Base-by-base conservation (phyloP, 2,113 vertebrate species). In the Gobiocypris rarus region DNA sequence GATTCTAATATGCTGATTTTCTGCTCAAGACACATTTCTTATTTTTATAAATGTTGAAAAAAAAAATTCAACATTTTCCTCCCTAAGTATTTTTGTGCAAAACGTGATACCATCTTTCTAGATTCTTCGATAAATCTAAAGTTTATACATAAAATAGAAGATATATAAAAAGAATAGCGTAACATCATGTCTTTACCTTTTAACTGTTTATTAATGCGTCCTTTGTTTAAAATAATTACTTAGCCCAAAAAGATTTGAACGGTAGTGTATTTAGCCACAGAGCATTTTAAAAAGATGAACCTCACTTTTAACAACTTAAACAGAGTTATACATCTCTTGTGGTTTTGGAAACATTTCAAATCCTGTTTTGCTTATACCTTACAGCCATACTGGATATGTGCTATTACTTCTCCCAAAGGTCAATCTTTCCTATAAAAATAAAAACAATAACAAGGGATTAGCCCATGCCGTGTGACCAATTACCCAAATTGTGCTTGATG, bases 361-460 rank as follows among this genome's bases (percentile, higher is more conserved):
- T 34, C 59, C n/a, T 34, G 2, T 70, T 15, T 67, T 50, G 17
- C 17, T 34, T 43, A 81, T 4, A 70, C 50, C 65, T 34, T 73
- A 26, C 63, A 70, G 50, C 17, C 65, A 17, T n/a, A 69, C 71
- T 79, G 61, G 28, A 81, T 63, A 11, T 69, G 45, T 38, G 79
- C 13, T 9, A 19, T 70, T 43, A 58, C n/a, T 6, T 15, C 52
- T 84, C 83, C 34, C 63, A 43, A 56, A 69, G 75, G 79, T 70
- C 79, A 81, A 70, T 52, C 50, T 80, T 71, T 79, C 14, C 41
- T 31, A 28, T 45, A 69, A 75, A 71, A 83, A 86, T 74, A 71
- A 73, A 70, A 70, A 80, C 83, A 87, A 77, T 76, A 87, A 84
- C 82, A 71, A 45, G 22, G 74, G 82, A 79, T 84, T 71, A 86